Evolutionary conservation across 2,113 vertebrate genomes (phyloP).

Genomic region (Coturnix japonica): DNA sequence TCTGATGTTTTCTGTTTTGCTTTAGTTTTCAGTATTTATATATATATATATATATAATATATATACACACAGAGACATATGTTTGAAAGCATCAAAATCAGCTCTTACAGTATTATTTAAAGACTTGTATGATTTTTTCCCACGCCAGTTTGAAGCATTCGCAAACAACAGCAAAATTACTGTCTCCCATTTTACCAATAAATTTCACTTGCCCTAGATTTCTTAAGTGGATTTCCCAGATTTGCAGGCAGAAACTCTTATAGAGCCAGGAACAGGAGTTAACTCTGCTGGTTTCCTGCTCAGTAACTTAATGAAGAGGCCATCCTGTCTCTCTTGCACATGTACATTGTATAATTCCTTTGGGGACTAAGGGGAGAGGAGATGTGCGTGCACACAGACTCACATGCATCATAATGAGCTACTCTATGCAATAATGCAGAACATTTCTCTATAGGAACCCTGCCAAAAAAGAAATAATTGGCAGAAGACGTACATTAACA

Average conservation of each 20-base stretch:
- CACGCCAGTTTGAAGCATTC: neutral
- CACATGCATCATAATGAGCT: neutral
- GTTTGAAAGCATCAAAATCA: neutral
- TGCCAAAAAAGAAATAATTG: neutral
- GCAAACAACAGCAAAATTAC: neutral
- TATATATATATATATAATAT: no score
- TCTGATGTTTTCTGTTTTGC: neutral
- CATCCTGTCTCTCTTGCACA: constrained; percentile 18
- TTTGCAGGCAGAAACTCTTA: neutral
- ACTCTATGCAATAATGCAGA: neutral
- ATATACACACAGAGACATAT: no score
- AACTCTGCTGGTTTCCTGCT: constrained; percentile 43
- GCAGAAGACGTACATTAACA: neutral
- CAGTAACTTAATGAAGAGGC: neutral
- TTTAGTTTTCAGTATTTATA: neutral
- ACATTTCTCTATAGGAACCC: neutral
- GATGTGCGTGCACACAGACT: neutral
- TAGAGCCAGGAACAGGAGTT: constrained; percentile 16
- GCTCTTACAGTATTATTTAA: neutral
- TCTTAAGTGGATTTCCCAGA: neutral
- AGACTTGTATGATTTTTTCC: neutral
- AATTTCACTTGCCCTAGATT: neutral
- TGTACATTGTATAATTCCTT: neutral
- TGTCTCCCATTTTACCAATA: neutral
- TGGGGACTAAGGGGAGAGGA: neutral